Evolutionary conservation across 2,113 vertebrate genomes (phyloP).

Genomic region (Zapus hudsonius): DNA sequence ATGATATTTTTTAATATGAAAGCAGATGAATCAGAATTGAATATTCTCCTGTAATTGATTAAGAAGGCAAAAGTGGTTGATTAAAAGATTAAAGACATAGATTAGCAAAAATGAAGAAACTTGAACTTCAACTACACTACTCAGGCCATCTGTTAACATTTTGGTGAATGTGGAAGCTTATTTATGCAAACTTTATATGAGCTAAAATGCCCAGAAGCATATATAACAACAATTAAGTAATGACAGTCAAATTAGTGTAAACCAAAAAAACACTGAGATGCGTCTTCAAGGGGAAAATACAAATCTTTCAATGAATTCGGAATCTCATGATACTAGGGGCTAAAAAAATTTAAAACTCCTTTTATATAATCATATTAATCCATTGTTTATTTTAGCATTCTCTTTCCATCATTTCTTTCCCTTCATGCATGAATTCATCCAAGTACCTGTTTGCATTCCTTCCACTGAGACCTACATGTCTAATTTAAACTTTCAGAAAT

Average conservation of each 20-base stretch:
- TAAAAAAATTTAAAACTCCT: not conserved
- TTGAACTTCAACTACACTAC: not conserved
- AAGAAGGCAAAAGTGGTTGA: constrained; percentile 8
- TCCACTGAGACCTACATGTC: not conserved
- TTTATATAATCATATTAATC: not conserved
- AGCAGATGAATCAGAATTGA: not conserved
- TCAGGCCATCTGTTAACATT: constrained; percentile 3
- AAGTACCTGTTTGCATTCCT: not conserved
- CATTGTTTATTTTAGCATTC: not conserved
- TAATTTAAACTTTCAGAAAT: constrained; percentile 10
- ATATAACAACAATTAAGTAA: constrained; percentile 46
- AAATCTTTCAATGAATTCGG: constrained; percentile 4
- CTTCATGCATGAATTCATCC: not conserved
- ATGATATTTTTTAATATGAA: not conserved
- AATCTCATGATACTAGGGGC: not conserved
- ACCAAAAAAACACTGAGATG: constrained; percentile 12
- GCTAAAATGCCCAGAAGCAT: not conserved
- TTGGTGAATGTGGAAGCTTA: not conserved
- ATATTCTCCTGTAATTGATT: not conserved
- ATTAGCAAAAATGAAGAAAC: constrained; percentile 20
- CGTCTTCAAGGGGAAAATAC: constrained; percentile 34
- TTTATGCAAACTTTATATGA: not conserved
- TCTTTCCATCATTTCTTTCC: not conserved
- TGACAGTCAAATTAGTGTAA: constrained; percentile 28
- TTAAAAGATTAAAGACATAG: constrained; percentile 52